Evolutionary conservation across 1,140 invertebrate species (phyloP), one percentile per base, ranked within the genome.

Genomic region (Pectinophora gossypiella): DNA sequence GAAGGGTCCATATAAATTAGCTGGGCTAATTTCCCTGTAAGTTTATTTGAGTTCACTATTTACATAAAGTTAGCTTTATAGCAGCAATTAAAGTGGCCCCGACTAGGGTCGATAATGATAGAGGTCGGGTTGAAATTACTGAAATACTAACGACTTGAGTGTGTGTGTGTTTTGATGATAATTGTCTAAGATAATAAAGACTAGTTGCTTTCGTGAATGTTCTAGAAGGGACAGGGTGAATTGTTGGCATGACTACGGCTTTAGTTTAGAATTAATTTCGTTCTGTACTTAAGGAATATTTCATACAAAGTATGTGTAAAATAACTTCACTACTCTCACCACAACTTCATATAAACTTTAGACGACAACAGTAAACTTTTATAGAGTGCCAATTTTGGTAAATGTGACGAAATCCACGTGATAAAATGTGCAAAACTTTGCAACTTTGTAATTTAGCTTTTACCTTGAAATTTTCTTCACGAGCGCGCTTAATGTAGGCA

Each of bases 1-100:
- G n/a, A n/a, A 32, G 27, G 7, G 27, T 32, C 27, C 27, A 32
- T 32, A 32, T 32, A 32, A 32, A 32, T 32, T 40, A 40, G 3
- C 13, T 40, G 16, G 48, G 10, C 46, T 54, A 54, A 54, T 54
- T 53, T 35, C 27, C 13, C 16, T n/a, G n/a, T 43, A 48, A 48
- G 52, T 54, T 54, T 54, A 54, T 54, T 54, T 40, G 38, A 48
- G 42, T 48, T 48, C 19, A 44, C 52, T 54, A 54, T 54, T 54
- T 54, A 54, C 52, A 54, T 54, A 54, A 54, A 54, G 52, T 54
- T 54, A 54, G 22, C 45, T 54, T 54, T 44, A 54, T 40, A 40
- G 52, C 19, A 40, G 52, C 19, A 54, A 54, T 54, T 54, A 48
- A 35, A 54, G 52, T 47, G 19, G 44, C 10, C 38, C 12, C 12